Percentiles rank a stretch among this genome's conserved stretches.
These are phyloP conservation scores for Muricea muricata DNA, from an alignment of 92 coral and sea anemone genomes.

Conservation along the genomic window DNA sequence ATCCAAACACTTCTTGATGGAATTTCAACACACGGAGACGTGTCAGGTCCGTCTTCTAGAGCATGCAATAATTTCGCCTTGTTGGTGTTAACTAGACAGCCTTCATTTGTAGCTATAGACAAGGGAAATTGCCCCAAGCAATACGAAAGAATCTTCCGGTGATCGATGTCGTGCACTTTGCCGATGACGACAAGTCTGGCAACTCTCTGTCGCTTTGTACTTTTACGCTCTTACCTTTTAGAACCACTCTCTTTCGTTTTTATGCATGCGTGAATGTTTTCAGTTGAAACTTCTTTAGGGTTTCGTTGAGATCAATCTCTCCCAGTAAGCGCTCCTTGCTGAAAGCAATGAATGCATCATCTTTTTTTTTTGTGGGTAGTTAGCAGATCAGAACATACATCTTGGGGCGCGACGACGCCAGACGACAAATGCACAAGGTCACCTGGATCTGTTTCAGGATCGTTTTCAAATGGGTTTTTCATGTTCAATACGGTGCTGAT, in stretches of 20 bases:
- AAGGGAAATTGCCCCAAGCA: constrained; percentile 7
- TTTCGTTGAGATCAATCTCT: neutral
- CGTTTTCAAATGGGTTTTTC: neutral
- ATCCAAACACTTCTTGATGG: constrained; percentile 6
- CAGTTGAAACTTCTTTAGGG: neutral
- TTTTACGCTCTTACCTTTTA: neutral
- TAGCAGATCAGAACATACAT: neutral
- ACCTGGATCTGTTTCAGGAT: neutral
- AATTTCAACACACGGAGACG: neutral
- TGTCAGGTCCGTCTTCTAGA: neutral
- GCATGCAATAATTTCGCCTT: neutral
- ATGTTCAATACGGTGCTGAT: neutral
- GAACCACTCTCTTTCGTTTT: constrained; percentile 1
- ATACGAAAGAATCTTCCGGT: neutral
- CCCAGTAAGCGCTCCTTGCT: neutral
- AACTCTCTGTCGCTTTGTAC: constrained; percentile 8
- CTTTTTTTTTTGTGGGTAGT: neutral
- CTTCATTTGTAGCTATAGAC: constrained; percentile 5
- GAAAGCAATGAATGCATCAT: neutral
- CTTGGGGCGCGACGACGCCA: neutral
- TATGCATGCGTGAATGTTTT: constrained; percentile 8
- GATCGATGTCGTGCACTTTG: neutral
- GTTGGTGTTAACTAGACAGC: constrained; percentile 13
- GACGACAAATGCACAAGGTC: constrained; percentile 5
- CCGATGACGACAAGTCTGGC: constrained; percentile 23